Conservation (phyloP, 1,140 invertebrate species). For the Schlechtendalia chinensis region DNA sequence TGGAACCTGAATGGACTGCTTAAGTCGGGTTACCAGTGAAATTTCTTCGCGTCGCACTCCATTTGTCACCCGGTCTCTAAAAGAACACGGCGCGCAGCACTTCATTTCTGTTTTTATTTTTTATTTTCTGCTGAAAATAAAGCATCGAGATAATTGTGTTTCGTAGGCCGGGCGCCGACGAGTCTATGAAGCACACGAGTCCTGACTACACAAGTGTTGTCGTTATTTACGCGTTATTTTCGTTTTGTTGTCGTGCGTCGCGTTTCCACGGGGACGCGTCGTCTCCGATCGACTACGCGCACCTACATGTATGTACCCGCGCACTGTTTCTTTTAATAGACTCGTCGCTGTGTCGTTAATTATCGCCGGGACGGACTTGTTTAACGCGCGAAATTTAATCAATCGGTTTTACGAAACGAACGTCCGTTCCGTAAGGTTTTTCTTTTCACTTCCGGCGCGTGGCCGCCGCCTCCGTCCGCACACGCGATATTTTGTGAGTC, state of each 20-base stretch:
- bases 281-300: background rate
- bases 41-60: background rate
- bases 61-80: background rate
- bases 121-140: background rate
- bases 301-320: background rate
- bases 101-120: too few species aligned
- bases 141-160: background rate
- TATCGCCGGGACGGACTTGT: background rate
- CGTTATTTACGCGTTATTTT: background rate
- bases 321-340: too few species aligned
- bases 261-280: background rate
- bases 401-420: background rate
- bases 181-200: background rate
- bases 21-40: background rate
- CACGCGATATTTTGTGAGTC: background rate
- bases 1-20: background rate
- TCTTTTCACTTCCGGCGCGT: background rate
- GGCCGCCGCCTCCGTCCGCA: too few species aligned
- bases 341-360: background rate
- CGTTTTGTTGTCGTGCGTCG: background rate
- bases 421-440: background rate
- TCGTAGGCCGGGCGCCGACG: background rate
- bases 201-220: background rate
- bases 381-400: background rate
- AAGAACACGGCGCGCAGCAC: too few species aligned